Base-by-base conservation (phyloP, 2,888 invertebrate genomes). In the Chymomyza amoena region DNA sequence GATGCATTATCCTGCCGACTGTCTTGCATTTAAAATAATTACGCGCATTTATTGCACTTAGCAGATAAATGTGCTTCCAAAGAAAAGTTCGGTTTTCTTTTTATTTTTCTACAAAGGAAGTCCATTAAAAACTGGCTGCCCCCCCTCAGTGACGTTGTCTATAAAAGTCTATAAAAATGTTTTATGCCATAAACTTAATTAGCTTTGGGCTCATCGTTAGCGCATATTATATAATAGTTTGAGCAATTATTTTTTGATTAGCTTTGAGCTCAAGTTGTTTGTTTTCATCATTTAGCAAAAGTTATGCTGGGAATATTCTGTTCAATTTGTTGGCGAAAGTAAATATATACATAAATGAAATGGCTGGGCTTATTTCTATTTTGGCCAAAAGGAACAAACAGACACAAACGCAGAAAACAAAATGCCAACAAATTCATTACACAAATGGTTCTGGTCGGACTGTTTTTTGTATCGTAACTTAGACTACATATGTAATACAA, bases 201-300 rank as follows among this genome's bases (percentile, higher is more conserved):
- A 76, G 79, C 25, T 61, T 72, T 68, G 51, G 51, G 9, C 59
- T 54, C 54, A 62, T 50, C 69, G 66, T 77, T 81, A 64, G 59
- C 57, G 59, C 59, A 67, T 64, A 77, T 86, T 86, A 84, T 72
- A 86, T 79, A 84, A 78, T 70, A 75, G 86, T 70, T 71, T 70
- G 64, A 67, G 72, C 81, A 86, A 83, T 83, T 83, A 84, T 66
- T 72, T 73, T 75, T 84, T 81, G 74, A 84, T 84, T 84, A 84
- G 76, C 20, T 25, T 18, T 18, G 9, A 54, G 20, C 54, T 54
- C 54, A 54, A 54, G 54, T 54, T 18, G 20, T 54, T 54, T 54
- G 54, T 25, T 25, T 25, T 3, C 4, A 25, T 3, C 28, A 9
- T 57, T 57, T 57, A 15, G 20, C 64, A 54, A n/a, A 51, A 16